These are phyloP conservation scores for Neuroterus valhalla DNA, from an alignment of 1,140 invertebrate genomes.

Conservation along the genomic window DNA sequence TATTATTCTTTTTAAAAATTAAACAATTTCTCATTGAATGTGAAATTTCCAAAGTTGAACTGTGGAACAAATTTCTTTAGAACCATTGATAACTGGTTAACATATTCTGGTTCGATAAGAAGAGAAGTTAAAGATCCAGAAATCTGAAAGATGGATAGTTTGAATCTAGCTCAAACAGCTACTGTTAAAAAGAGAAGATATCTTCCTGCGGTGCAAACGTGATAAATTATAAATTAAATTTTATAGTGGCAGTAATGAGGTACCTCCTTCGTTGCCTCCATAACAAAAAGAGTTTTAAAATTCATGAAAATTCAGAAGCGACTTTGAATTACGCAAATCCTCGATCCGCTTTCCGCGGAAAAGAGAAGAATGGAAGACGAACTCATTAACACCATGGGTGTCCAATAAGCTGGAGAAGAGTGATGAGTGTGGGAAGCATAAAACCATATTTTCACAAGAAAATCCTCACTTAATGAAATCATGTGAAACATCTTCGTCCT, in stretches of 20 bases:
- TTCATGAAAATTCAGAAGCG: slow-evolving; percentile 14
- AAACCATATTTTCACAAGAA: not conserved
- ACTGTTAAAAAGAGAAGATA: not conserved
- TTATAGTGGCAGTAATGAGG: not conserved
- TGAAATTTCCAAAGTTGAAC: too few species aligned
- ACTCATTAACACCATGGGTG: slow-evolving; percentile 4
- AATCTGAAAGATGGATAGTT: not conserved
- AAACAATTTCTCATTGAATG: too few species aligned
- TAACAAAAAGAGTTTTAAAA: slow-evolving; percentile 14
- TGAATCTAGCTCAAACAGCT: not conserved
- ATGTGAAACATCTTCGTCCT: not conserved
- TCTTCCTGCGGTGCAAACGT: not conserved
- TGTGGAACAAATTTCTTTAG: too few species aligned
- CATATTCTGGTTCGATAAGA: too few species aligned
- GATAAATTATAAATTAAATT: not conserved
- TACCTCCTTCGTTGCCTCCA: not conserved
- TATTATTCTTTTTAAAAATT: too few species aligned
- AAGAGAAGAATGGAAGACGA: not conserved
- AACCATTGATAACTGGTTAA: too few species aligned
- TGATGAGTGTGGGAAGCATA: not conserved
- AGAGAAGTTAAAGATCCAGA: too few species aligned
- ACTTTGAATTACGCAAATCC: not conserved
- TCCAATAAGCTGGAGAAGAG: not conserved
- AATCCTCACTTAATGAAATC: not conserved
- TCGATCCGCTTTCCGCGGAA: not conserved